Evolutionary conservation across 2,888 invertebrate genomes (phyloP).

Genomic region (Dryobotodes eremita): DNA sequence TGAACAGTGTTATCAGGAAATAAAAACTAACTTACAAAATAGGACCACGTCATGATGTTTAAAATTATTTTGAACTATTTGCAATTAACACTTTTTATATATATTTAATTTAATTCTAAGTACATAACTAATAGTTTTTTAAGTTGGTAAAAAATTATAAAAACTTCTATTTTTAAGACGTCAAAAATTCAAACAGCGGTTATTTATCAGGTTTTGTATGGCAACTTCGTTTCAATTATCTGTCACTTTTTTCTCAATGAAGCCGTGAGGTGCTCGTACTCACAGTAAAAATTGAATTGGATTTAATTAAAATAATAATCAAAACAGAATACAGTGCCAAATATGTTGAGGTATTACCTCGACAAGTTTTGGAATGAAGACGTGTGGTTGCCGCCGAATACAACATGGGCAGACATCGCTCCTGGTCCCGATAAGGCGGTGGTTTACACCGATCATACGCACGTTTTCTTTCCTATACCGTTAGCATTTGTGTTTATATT

Average conservation of each 20-base stretch:
- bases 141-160: not conserved
- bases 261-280: conserved; percentile 65
- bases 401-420: conserved; percentile 96
- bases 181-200: not conserved
- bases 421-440: conserved; percentile 94
- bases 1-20: not conserved
- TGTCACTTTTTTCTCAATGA: conserved; percentile 69
- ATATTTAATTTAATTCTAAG: too few species aligned
- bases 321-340: conserved; percentile 65
- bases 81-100: not conserved
- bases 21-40: not conserved
- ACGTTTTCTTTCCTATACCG: conserved; percentile 95
- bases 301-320: conserved; percentile 55
- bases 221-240: conserved; percentile 50
- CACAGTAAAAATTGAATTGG: conserved; percentile 53
- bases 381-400: conserved; percentile 98
- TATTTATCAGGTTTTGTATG: conserved; percentile 21
- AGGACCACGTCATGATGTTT: not conserved
- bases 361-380: conserved; percentile 95
- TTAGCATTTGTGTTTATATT: conserved; percentile 95
- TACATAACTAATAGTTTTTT: too few species aligned
- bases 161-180: not conserved
- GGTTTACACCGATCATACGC: conserved; percentile 94
- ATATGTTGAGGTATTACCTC: conserved; percentile 86
- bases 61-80: not conserved